These are phyloP conservation scores for Atopsyche davidsoni DNA, from an alignment of 1,140 invertebrate species.

Conservation along the genomic window DNA sequence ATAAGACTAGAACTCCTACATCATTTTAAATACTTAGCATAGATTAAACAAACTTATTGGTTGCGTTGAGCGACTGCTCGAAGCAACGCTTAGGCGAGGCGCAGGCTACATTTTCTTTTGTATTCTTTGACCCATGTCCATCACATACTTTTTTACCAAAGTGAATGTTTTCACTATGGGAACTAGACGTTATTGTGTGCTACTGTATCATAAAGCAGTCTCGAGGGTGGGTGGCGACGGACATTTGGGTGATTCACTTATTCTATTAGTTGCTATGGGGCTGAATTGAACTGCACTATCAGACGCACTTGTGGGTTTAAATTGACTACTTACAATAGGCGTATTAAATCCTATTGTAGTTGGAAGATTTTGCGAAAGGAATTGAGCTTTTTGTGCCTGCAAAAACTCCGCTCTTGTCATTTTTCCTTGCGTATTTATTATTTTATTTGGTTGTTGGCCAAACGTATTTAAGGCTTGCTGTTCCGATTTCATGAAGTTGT, in stretches of 20 bases:
- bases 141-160: conserved; percentile 9
- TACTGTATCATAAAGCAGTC: conserved; percentile 52
- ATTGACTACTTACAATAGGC: conserved; percentile 4
- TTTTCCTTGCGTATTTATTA: conserved; percentile 12
- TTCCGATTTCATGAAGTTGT: conserved; percentile 41
- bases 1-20: conserved; percentile 14
- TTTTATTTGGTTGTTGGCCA: conserved; percentile 13
- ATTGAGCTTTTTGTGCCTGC: conserved; percentile 28
- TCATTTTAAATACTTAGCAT: conserved; percentile 5
- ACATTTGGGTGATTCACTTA: conserved; percentile 30
- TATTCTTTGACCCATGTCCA: not conserved
- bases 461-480: conserved; percentile 30
- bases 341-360: not conserved
- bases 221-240: conserved; percentile 49
- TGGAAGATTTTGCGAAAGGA: conserved; percentile 20
- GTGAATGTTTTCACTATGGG: no score
- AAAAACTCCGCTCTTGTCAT: conserved; percentile 24
- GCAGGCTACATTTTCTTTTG: no score
- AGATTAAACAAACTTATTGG: conserved; percentile 5
- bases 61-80: not conserved
- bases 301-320: not conserved
- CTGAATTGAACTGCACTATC: conserved; percentile 15
- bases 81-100: no score
- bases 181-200: no score
- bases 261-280: conserved; percentile 34